phyloP scores from a whole-genome alignment of 2,888 invertebrate species.

The Sipha maydis region DNA sequence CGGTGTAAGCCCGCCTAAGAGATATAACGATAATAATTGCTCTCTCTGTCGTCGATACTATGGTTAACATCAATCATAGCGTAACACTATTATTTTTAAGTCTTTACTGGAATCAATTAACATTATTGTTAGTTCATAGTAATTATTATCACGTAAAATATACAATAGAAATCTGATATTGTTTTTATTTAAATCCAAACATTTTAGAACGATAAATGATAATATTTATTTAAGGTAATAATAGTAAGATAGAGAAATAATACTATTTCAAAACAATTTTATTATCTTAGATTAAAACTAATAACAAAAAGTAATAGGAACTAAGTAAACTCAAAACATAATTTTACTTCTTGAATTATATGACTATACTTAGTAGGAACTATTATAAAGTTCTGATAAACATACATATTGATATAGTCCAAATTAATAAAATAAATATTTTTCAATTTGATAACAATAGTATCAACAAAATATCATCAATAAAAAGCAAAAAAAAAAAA shows the following conservation, averaged over 20 bases:
- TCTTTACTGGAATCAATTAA: background rate
- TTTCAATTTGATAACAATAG: conserved; percentile 18
- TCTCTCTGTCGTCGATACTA: background rate
- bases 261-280: background rate
- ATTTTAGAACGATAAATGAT: background rate
- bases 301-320: background rate
- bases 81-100: background rate
- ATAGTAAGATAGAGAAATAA: background rate
- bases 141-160: too few relatives aligned
- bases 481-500: conserved; percentile 49
- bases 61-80: background rate
- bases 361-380: background rate
- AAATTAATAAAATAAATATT: conserved; percentile 28
- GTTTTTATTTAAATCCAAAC: too few relatives aligned
- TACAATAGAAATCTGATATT: too few relatives aligned
- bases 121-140: background rate
- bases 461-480: background rate
- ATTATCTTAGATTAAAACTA: background rate
- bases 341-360: background rate
- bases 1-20: conserved; percentile 34
- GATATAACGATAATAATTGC: conserved; percentile 18
- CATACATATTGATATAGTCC: background rate
- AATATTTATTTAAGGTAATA: background rate
- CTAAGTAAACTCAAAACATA: background rate
- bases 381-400: background rate